Evolutionary conservation across 2,113 vertebrate genomes (phyloP).

Genomic region (Butorides virescens): DNA sequence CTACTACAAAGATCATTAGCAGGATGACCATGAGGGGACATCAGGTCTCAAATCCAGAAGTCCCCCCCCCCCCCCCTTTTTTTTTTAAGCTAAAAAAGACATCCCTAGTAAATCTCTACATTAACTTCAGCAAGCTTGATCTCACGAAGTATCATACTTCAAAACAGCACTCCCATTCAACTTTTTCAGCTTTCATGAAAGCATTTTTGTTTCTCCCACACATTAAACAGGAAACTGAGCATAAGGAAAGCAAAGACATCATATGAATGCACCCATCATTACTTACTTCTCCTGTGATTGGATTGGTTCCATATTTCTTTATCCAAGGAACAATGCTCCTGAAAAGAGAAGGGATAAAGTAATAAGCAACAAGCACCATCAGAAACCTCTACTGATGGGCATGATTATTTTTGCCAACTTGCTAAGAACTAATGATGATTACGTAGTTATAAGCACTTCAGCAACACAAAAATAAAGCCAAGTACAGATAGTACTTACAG

Average conservation of each 20-base stretch:
- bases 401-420: background rate
- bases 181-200: background rate
- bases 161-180: background rate
- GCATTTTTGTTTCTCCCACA: background rate
- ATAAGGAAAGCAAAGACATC: background rate
- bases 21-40: background rate
- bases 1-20: background rate
- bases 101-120: background rate
- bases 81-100: background rate
- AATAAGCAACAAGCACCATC: background rate
- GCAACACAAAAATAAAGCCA: background rate
- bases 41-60: background rate
- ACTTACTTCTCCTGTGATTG: conserved; percentile 90
- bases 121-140: background rate
- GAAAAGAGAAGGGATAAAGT: background rate
- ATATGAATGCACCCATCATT: background rate
- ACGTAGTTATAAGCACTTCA: background rate
- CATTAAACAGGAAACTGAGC: background rate
- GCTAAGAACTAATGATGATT: background rate
- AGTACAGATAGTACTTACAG: conserved; percentile 76
- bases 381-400: background rate
- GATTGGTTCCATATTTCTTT: conserved; percentile 95
- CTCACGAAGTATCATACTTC: background rate
- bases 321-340: conserved; percentile 98
- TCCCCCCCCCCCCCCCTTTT: accelerated